phyloP scores from a whole-genome alignment of 1,140 invertebrate species.

The Drosophila rufa region DNA sequence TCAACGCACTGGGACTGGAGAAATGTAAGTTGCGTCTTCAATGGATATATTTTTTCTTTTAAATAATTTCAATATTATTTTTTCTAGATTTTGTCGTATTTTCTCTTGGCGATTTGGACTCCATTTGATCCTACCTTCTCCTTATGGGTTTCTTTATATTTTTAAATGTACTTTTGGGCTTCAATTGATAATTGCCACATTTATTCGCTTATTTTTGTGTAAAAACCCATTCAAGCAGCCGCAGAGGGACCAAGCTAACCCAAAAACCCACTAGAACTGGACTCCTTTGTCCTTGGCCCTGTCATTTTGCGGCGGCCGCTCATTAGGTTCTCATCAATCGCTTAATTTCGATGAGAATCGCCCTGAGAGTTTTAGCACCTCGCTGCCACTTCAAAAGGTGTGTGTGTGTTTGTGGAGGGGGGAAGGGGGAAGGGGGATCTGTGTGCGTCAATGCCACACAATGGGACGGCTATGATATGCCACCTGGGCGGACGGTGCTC shows the following conservation, averaged over 20 bases:
- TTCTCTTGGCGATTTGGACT: too few relatives aligned
- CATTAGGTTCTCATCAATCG: conserved; percentile 43
- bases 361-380: background rate
- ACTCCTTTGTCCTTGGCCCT: conserved; percentile 9
- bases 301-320: conserved; percentile 30
- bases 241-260: conserved; percentile 12
- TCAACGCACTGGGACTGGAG: too few relatives aligned
- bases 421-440: background rate
- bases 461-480: conserved; percentile 28
- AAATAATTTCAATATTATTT: too few relatives aligned
- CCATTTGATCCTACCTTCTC: too few relatives aligned
- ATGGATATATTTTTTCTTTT: too few relatives aligned
- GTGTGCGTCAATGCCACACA: conserved; percentile 37
- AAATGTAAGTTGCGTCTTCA: too few relatives aligned
- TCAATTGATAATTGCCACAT: too few relatives aligned
- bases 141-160: too few relatives aligned
- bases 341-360: conserved; percentile 23
- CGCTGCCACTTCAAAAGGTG: background rate
- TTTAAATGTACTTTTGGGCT: too few relatives aligned
- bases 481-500: conserved; percentile 33
- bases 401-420: background rate
- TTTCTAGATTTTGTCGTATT: too few relatives aligned
- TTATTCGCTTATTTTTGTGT: too few relatives aligned
- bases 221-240: conserved; percentile 1
- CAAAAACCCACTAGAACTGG: conserved; percentile 8